Percentiles rank a stretch among this genome's conserved stretches.
These are phyloP conservation scores for Pseudopleuronectes americanus DNA, from an alignment of 2,797 vertebrate species.

Conservation along the genomic window DNA sequence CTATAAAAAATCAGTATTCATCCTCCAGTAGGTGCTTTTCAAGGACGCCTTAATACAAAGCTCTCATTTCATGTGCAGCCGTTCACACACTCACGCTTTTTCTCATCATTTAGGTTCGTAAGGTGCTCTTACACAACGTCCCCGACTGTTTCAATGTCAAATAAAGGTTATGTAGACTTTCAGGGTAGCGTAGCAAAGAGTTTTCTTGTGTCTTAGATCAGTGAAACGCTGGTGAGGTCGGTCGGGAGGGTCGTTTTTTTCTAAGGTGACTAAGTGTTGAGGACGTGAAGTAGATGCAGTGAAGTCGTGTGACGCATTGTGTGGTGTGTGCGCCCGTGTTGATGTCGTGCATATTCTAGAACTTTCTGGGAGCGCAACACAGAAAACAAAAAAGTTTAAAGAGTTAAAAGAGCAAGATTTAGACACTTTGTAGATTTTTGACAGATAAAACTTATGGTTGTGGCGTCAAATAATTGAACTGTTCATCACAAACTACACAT, in stretches of 20 bases:
- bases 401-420: slow-evolving; percentile 3
- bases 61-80: slow-evolving; percentile 28
- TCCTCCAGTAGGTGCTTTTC: slow-evolving; percentile 78
- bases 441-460: slow-evolving; percentile 23
- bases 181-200: slow-evolving; percentile 60
- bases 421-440: slow-evolving; percentile 39
- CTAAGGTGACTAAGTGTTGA: slow-evolving; percentile 45
- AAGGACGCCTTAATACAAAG: slow-evolving; percentile 63
- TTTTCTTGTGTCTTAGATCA: slow-evolving; percentile 47
- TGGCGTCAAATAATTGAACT: slow-evolving; percentile 24
- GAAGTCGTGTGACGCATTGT: slow-evolving; percentile 61
- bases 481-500: slow-evolving; percentile 39
- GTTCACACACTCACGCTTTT: slow-evolving; percentile 24
- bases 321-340: slow-evolving; percentile 46
- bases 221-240: slow-evolving; percentile 32
- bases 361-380: slow-evolving; percentile 31
- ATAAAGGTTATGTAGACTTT: slow-evolving; percentile 43
- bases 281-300: slow-evolving; percentile 52
- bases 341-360: slow-evolving; percentile 50
- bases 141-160: slow-evolving; percentile 50
- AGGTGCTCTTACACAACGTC: slow-evolving; percentile 65
- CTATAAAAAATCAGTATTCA: slow-evolving; percentile 64
- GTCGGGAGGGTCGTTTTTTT: slow-evolving; percentile 18
- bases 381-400: neutral
- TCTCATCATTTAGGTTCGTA: slow-evolving; percentile 48